phyloP scores from a whole-genome alignment of 1,140 invertebrate species.

The Archivesica marissinica region DNA sequence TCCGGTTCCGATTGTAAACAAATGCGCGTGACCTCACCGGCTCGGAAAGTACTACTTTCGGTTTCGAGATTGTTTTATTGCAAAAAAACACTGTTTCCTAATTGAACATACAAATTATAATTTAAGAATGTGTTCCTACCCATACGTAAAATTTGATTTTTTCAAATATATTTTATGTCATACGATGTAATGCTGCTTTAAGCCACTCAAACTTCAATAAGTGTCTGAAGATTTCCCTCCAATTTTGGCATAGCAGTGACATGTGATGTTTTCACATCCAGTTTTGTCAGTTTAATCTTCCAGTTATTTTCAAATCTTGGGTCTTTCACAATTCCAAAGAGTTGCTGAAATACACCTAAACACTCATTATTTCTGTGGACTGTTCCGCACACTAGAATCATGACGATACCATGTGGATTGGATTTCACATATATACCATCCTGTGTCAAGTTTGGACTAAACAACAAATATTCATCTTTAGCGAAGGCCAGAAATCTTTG shows the following conservation, averaged over 20 bases:
- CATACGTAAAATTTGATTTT: no score
- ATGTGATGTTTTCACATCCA: constrained; percentile 64
- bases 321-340: constrained; percentile 87
- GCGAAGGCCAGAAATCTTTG: constrained; percentile 82
- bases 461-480: constrained; percentile 85
- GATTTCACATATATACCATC: constrained; percentile 86
- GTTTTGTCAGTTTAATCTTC: constrained; percentile 86
- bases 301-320: constrained; percentile 87
- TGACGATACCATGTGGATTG: constrained; percentile 87
- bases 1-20: no score
- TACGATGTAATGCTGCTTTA: no score
- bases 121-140: no score
- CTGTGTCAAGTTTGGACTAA: constrained; percentile 86
- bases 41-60: no score
- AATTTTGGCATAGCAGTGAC: constrained; percentile 65
- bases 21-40: no score
- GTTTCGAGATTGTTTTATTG: no score
- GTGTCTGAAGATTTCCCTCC: constrained; percentile 60
- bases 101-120: no score
- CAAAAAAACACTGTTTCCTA: no score
- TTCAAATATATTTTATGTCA: no score
- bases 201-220: no score
- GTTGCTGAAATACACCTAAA: constrained; percentile 88
- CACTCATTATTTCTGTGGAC: constrained; percentile 85
- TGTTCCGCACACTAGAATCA: constrained; percentile 87